Evolutionary conservation across 2,113 vertebrate genomes (phyloP), one percentile per base, ranked within the genome.

Genomic region (Noturus placidus): DNA sequence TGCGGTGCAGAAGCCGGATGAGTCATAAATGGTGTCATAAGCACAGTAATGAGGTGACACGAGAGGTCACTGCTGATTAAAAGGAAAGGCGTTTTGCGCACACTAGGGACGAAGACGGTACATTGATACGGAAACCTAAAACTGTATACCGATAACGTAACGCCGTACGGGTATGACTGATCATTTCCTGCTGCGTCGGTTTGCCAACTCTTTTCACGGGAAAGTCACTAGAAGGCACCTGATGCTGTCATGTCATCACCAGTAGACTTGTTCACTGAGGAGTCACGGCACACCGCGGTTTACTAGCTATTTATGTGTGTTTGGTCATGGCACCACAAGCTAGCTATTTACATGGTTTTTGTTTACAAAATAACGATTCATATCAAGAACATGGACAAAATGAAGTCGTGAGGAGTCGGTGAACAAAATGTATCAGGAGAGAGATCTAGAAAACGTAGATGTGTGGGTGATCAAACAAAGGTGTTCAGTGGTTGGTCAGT

Each of bases 1-100:
- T 65, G n/a, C 46, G 8, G 42, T 33, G 27, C 17, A 52, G 27
- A 33, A 46, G 8, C 57, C 22, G 7, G 8, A 9, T 27, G 59
- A 83, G 82, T 83, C 42, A 83, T 80, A 33, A 80, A 54, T n/a
- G 25, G 25, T 54, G 50, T 20, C 76, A 56, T 35, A 59, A 80
- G 30, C 17, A 35, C 54, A 22, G 8, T 72, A 54, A 57, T 8
- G 20, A 56, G n/a, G 65, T 35, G 83, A 72, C 38, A 33, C 38
- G 38, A 35, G 50, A 27, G 20, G 30, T 33, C 33, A 38, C 15
- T 11, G n/a, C 65, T 83, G 81, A 83, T 67, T 10, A 35, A 56
- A 50, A 84, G 50, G n/a, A 84, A 84, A 69, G 9, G 3, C 46
- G 14, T 35, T 20, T 35, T 11, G 4, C 14, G 22, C 50, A 54